A percentile compares a stretch with the other conserved stretches of the same genome.
Evolutionary conservation across 2,797 vertebrate genomes (phyloP).

Genomic region (Pseudomugil tenellus): DNA sequence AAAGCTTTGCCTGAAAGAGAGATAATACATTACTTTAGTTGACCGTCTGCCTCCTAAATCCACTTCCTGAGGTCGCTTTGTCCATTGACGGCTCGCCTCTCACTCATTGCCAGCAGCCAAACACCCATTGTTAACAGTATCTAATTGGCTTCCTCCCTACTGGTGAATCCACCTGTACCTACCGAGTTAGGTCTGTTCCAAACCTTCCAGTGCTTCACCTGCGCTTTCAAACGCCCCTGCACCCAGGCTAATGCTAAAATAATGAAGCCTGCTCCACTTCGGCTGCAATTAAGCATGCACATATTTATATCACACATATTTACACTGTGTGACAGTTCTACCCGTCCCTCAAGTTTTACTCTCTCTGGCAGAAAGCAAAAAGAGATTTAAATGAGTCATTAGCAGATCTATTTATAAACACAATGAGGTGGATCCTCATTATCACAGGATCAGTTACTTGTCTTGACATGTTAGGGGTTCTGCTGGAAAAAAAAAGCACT

Average conservation of each 20-base stretch:
- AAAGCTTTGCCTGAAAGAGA: conserved; percentile 4
- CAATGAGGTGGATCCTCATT: conserved; percentile 81
- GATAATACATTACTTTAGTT: conserved; percentile 12
- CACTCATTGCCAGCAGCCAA: conserved; percentile 68
- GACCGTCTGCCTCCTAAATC: conserved; percentile 37
- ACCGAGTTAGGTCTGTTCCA: conserved; percentile 74
- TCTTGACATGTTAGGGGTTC: conserved; percentile 63
- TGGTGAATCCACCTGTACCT: conserved; percentile 83
- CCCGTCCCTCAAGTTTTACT: conserved; percentile 67
- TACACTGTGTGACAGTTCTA: conserved; percentile 66
- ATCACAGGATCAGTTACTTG: conserved; percentile 75
- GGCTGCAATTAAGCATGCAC: conserved; percentile 68
- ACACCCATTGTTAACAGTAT: conserved; percentile 80
- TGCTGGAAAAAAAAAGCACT: conserved; percentile 20
- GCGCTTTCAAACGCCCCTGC: conserved; percentile 59
- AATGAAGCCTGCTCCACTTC: conserved; percentile 72
- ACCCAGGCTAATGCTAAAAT: conserved; percentile 79
- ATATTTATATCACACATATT: conserved; percentile 74
- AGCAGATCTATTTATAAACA: conserved; percentile 83
- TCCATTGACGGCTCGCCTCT: conserved; percentile 56
- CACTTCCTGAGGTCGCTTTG: conserved; percentile 64
- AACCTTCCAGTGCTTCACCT: conserved; percentile 65
- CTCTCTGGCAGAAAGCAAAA: conserved; percentile 58
- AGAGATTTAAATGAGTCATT: conserved; percentile 80
- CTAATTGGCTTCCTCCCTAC: conserved; percentile 84